phyloP scores from a whole-genome alignment of 1,140 invertebrate species.

The Zaprionus ghesquierei region DNA sequence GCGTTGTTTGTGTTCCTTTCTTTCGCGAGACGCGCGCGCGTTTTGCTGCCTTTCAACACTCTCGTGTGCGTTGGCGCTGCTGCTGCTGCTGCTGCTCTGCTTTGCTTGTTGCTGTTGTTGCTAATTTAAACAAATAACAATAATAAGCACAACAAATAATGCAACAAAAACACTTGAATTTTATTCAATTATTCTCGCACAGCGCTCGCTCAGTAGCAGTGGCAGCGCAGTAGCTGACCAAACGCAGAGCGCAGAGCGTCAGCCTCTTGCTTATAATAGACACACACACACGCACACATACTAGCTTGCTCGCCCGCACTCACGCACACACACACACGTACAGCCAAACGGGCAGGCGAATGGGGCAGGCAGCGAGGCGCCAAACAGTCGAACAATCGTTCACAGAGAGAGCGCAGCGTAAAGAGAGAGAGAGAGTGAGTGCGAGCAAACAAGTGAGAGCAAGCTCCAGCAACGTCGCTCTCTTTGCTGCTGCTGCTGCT shows the following conservation, averaged over 20 bases:
- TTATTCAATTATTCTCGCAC: constrained; percentile 70
- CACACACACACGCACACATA: constrained; percentile 38
- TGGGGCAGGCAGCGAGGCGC: constrained; percentile 46
- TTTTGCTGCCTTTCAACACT: constrained; percentile 49
- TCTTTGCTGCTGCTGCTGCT: constrained; percentile 4
- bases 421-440: constrained; percentile 13
- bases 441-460: constrained; percentile 2
- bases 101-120: constrained; percentile 40
- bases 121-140: constrained; percentile 79
- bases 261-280: constrained; percentile 64
- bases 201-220: neutral
- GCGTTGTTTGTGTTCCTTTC: constrained; percentile 27
- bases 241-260: constrained; percentile 31
- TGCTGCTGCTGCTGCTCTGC: neutral
- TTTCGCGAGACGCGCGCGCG: constrained; percentile 31
- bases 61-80: constrained; percentile 13
- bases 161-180: constrained; percentile 78
- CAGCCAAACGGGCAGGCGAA: constrained; percentile 35
- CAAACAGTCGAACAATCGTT: constrained; percentile 41
- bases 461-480: constrained; percentile 27
- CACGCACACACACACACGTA: constrained; percentile 23
- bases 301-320: neutral
- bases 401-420: neutral
- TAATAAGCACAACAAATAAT: constrained; percentile 73
- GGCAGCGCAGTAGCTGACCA: constrained; percentile 13